These are phyloP conservation scores for Carcinoscorpius rotundicauda DNA, from an alignment of 1,140 invertebrate species.

Conservation along the genomic window DNA sequence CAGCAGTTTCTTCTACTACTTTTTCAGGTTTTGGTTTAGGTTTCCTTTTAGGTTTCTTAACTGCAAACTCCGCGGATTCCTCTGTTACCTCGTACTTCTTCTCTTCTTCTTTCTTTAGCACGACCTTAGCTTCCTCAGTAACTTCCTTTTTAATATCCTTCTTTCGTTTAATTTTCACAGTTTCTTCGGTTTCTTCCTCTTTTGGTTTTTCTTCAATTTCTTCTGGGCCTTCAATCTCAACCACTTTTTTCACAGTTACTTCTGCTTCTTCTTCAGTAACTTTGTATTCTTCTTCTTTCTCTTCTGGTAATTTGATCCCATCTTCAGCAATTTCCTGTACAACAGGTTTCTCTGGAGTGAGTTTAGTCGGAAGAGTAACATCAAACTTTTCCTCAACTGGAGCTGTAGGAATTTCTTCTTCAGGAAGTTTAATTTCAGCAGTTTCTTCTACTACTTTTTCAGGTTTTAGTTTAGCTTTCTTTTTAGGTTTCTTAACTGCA, in stretches of 20 bases:
- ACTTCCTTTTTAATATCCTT: slow-evolving; percentile 25
- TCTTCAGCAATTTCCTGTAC: slow-evolving; percentile 26
- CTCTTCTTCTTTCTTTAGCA: slow-evolving; percentile 20
- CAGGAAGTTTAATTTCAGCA: slow-evolving; percentile 4
- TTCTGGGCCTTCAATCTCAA: slow-evolving; percentile 20
- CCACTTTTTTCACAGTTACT: slow-evolving; percentile 17
- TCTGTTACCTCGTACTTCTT: slow-evolving; percentile 24
- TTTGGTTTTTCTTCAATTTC: slow-evolving; percentile 7
- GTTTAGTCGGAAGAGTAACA: too few species aligned
- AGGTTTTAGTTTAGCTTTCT: slow-evolving; percentile 4
- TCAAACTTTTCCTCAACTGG: background rate
- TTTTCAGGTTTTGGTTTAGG: background rate
- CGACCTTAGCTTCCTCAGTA: slow-evolving; percentile 28
- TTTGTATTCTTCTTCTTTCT: background rate
- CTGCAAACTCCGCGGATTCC: slow-evolving; percentile 14
- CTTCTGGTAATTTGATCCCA: slow-evolving; percentile 27
- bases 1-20: slow-evolving; percentile 4
- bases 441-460: background rate
- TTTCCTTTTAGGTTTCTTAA: slow-evolving; percentile 16
- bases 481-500: slow-evolving; percentile 12
- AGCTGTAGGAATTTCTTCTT: too few species aligned
- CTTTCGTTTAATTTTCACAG: slow-evolving; percentile 11
- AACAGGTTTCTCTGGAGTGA: too few species aligned
- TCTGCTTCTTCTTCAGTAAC: slow-evolving; percentile 10
- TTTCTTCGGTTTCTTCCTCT: slow-evolving; percentile 11